These are phyloP conservation scores for Litoditis marina DNA, from an alignment of 2,888 invertebrate genomes.

Conservation along the genomic window DNA sequence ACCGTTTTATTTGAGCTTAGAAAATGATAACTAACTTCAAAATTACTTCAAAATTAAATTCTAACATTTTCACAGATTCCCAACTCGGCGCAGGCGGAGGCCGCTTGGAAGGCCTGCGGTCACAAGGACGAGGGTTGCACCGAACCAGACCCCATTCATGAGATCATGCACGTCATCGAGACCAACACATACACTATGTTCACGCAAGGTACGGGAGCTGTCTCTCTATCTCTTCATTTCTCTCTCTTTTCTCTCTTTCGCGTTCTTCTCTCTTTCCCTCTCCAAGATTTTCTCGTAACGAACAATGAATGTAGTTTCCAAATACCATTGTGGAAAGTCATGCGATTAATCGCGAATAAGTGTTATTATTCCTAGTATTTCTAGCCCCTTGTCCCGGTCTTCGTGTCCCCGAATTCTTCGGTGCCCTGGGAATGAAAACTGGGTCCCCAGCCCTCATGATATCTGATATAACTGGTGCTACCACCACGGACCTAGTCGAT, in stretches of 20 bases:
- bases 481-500: conserved; percentile 11
- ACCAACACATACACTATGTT: conserved; percentile 7
- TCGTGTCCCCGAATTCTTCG: conserved; percentile 6
- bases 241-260: background rate
- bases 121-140: background rate
- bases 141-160: conserved; percentile 11
- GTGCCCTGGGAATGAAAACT: background rate
- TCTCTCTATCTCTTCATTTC: background rate
- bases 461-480: conserved; percentile 8
- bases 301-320: no score
- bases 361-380: background rate
- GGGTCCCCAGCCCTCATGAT: conserved; percentile 8
- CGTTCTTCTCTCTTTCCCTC: background rate
- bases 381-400: background rate
- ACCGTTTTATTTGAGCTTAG: no score
- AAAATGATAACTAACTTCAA: no score
- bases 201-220: background rate
- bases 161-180: conserved; percentile 14
- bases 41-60: background rate
- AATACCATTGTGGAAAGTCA: no score
- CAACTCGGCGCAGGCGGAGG: conserved; percentile 10
- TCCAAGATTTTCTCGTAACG: background rate
- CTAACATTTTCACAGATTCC: conserved; percentile 12
- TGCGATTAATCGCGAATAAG: no score
- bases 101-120: conserved; percentile 6